Evolutionary conservation across 2,797 vertebrate genomes (phyloP), one percentile per base, ranked within the genome.

Genomic region (Phaenicophaeus curvirostris): DNA sequence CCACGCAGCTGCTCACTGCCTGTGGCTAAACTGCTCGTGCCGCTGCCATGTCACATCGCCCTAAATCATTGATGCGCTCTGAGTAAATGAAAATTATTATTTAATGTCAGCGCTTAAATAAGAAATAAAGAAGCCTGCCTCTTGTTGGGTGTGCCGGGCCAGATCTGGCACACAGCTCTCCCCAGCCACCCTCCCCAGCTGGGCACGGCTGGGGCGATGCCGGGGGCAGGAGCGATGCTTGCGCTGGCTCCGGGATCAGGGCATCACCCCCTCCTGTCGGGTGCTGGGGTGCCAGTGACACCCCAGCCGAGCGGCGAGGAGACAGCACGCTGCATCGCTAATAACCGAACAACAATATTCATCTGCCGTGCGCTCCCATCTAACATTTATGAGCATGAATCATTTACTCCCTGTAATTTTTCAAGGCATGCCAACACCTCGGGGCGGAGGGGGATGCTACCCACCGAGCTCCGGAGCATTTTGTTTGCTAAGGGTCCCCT

Each of bases 61-160:
- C 58, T 96, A 55, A 95, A 96, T 96, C 95, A 96, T 83, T 97
- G 94, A 97, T 96, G 95, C 1, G 15, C 85, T 95, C 83, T 89
- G 94, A 97, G 96, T 94, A 96, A 97, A 95, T 95, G 95, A 93
- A 96, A 96, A 97, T 97, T 95, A 96, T 85, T 92, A 96, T 97
- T 97, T 96, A 96, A 97, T 95, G 95, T 77, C 9, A 3, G 31
- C 1, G 81, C 66, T 97, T 97, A 91, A 98, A 97, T 96, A 97
- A 97, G 94, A 96, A 97, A 96, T 96, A 89, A 94, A 96, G 95
- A 79, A 89, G 71, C 65, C 91, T 24, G n/a, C n/a, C 61, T 30
- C 48, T 67, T 87, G 73, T 94, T 91, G 86, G 24, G 82, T 53
- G 65, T 4, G n/a, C 69, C 4, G 19, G 90, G 87, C 27, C 0